phyloP scores from a whole-genome alignment of 2,888 invertebrate genomes.

The Petrolisthes manimaculis region DNA sequence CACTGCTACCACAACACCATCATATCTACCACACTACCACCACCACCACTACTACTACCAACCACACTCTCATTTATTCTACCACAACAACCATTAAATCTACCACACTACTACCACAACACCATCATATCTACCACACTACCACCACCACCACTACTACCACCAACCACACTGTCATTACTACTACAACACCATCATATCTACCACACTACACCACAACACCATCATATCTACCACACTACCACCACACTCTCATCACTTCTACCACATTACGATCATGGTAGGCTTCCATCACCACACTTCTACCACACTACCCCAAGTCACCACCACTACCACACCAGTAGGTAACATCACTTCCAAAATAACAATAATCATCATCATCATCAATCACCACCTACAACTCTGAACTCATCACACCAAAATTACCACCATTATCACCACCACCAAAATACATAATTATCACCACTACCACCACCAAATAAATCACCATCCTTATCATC shows the following conservation, averaged over 20 bases:
- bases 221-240: no score
- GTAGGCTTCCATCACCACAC: neutral
- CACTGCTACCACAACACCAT: neutral
- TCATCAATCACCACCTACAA: neutral
- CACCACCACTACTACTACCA: neutral
- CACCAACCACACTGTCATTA: neutral
- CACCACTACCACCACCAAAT: neutral
- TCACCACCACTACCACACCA: neutral
- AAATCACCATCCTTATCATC: neutral
- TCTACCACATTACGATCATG: neutral
- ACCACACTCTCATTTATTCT: neutral
- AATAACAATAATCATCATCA: neutral
- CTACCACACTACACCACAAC: no score
- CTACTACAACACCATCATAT: no score
- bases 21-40: neutral
- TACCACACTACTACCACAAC: neutral
- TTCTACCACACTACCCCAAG: neutral
- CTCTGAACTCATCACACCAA: neutral
- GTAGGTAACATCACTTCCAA: neutral
- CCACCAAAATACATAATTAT: neutral
- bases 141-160: neutral
- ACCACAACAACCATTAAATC: neutral
- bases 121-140: neutral
- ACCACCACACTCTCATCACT: neutral
- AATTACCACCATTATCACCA: neutral